Conservation (phyloP, 1,140 invertebrate genomes). For the Drosophila mauritiana region DNA sequence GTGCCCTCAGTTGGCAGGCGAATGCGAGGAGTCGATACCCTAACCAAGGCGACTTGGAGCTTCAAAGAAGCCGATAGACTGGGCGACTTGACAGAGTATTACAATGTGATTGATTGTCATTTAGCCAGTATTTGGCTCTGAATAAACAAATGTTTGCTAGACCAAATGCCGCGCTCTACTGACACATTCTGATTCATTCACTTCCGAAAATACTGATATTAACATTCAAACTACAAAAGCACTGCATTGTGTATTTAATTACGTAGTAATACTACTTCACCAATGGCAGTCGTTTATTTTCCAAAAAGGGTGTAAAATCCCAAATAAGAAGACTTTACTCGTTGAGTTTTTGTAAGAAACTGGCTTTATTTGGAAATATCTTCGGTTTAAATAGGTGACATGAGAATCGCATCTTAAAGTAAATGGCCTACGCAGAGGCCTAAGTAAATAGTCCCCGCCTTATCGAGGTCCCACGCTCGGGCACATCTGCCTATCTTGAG, state of each 20-base stretch:
- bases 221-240: neutral
- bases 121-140: neutral
- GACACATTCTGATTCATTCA: neutral
- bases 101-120: slow-evolving; percentile 7
- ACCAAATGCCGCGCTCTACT: neutral
- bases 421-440: no score
- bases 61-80: neutral
- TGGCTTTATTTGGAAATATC: no score
- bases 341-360: no score
- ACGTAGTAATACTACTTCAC: no score
- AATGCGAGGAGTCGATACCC: slow-evolving; percentile 6
- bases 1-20: slow-evolving; percentile 26
- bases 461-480: no score
- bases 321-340: no score
- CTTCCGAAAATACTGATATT: neutral
- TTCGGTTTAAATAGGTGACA: no score
- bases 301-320: slow-evolving; percentile 12
- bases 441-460: no score
- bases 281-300: neutral
- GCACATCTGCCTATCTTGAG: no score
- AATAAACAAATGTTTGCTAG: neutral
- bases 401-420: no score
- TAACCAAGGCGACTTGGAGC: neutral
- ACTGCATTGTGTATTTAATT: no score
- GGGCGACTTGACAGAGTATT: neutral